These are phyloP conservation scores for Steinernema scapterisci DNA, from an alignment of 2,888 invertebrate species.

Conservation along the genomic window DNA sequence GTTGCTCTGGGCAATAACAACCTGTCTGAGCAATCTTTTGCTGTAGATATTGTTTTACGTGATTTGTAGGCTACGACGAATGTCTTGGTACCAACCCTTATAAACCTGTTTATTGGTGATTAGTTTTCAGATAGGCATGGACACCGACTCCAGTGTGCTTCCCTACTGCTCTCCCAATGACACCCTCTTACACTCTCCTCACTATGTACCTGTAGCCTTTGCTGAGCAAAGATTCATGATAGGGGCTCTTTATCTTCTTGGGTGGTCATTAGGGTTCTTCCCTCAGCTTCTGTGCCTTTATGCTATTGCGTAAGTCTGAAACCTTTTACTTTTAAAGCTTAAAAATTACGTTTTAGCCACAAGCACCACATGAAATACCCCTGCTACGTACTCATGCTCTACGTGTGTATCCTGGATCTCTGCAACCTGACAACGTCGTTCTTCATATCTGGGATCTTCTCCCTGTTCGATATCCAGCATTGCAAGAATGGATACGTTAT, in stretches of 20 bases:
- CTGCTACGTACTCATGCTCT: constrained; percentile 24
- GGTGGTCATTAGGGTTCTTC: constrained; percentile 1
- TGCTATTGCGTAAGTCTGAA: not conserved
- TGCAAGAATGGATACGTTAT: not conserved
- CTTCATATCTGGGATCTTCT: not conserved
- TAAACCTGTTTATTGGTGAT: no score
- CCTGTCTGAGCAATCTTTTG: no score
- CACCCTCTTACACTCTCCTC: not conserved
- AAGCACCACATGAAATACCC: constrained; percentile 18
- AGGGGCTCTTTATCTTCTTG: not conserved
- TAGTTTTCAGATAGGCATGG: not conserved
- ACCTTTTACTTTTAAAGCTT: not conserved
- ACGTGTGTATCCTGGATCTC: not conserved
- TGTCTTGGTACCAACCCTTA: no score
- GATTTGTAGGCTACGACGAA: no score
- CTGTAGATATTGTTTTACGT: no score
- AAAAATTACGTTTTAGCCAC: not conserved
- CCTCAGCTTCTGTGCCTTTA: not conserved
- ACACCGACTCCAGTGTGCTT: not conserved
- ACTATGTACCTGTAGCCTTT: not conserved
- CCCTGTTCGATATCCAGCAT: constrained; percentile 1
- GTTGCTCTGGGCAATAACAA: no score
- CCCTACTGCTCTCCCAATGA: constrained; percentile 2
- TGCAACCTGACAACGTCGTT: constrained; percentile 13
- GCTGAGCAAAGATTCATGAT: constrained; percentile 7